Evolutionary conservation across 2,888 invertebrate genomes (phyloP), one percentile per base, ranked within the genome.

Genomic region (Sylvicola fuscatus): DNA sequence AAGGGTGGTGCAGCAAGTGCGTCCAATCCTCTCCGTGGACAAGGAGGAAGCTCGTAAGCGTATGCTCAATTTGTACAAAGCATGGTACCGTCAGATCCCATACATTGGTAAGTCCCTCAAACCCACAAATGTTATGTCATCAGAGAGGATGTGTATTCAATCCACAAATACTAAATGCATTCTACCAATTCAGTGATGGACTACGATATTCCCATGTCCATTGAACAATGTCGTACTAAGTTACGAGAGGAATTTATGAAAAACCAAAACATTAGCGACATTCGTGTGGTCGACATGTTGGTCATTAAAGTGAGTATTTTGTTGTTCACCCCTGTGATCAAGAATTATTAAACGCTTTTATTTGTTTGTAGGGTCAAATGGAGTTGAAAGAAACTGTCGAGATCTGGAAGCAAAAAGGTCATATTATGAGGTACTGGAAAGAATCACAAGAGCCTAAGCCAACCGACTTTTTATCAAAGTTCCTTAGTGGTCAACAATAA

Each of bases 1-100:
- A 48, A 53, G 56, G 41, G 55, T 60, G 33, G 50, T 63, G 33
- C 71, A 72, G 49, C 74, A 76, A 58, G 92, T 84, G 21, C 79
- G 76, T 53, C 92, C 93, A 21, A 67, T 95, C 47, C 64, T 93
- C 42, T 93, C 93, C 2, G 47, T 76, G 36, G 75, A 76, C 53
- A 62, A 61, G 31, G 64, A 59, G 3, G 90, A 93, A 55, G 89
- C 92, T 2, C 72, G 71, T 46, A 68, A 68, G 50, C 70, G 90
- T 54, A 92, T 84, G 2, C 52, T 92, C 7, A 82, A 73, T 56
- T 65, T 95, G 37, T 95, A 93, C 58, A 87, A 81, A 62, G 79
- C 89, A 38, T 95, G 93, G 90, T 86, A 81, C 59, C 75, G 92
- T 43, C 86, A 90, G 60, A 66, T 90, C 40, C 92, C 92, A 6